phyloP scores from a whole-genome alignment of 2,113 vertebrate genomes.

The Myotis yumanensis region DNA sequence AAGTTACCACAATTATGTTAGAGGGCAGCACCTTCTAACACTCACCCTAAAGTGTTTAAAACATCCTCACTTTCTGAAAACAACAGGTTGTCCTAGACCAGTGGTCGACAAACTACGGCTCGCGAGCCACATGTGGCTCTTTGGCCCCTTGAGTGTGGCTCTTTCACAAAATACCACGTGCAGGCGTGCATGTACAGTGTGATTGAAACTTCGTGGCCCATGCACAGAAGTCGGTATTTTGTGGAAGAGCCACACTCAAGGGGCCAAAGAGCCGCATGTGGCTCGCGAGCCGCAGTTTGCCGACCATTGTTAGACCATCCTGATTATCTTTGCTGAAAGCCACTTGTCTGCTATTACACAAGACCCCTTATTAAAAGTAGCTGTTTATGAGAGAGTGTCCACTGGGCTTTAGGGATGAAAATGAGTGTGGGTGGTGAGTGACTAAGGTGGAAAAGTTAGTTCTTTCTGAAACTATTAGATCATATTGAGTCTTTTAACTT shows the following conservation, averaged over 20 bases:
- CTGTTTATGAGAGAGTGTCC: neutral
- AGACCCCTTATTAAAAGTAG: neutral
- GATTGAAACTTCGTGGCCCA: no score
- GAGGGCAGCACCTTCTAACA: neutral
- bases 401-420: neutral
- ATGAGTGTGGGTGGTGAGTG: neutral
- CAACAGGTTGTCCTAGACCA: neutral
- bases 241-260: no score
- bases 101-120: no score
- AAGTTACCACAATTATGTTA: neutral
- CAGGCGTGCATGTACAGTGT: no score
- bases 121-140: no score
- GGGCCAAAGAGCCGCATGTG: no score
- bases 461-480: neutral
- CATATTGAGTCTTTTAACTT: neutral
- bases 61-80: neutral
- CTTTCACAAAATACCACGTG: no score
- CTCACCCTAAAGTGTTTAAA: neutral
- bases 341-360: neutral
- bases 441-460: neutral
- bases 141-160: no score
- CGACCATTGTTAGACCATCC: neutral
- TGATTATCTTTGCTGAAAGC: neutral
- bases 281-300: no score
- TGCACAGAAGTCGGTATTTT: no score